These are phyloP conservation scores for Prorops nasuta DNA, from an alignment of 1,140 invertebrate genomes.

Conservation along the genomic window DNA sequence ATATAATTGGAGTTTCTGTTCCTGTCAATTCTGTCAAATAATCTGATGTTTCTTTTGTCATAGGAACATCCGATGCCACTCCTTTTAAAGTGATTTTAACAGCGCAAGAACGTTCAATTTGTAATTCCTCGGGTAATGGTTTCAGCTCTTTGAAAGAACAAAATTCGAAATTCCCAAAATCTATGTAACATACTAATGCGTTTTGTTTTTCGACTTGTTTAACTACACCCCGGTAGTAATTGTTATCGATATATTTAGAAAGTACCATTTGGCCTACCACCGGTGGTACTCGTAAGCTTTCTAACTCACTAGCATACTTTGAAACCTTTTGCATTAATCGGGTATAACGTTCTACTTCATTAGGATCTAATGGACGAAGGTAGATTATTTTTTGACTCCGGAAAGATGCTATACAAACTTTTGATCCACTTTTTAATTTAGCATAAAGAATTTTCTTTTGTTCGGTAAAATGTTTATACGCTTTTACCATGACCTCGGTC, in stretches of 20 bases:
- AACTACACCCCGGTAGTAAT: slow-evolving; percentile 46
- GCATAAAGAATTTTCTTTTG: slow-evolving; percentile 5
- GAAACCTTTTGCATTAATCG: slow-evolving; percentile 36
- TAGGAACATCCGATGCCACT: slow-evolving; percentile 27
- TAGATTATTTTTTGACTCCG: slow-evolving; percentile 28
- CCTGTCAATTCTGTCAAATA: slow-evolving; percentile 32
- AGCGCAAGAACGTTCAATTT: slow-evolving; percentile 25
- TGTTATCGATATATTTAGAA: slow-evolving; percentile 37
- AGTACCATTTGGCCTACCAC: slow-evolving; percentile 39
- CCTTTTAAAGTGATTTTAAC: slow-evolving; percentile 34
- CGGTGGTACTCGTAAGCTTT: slow-evolving; percentile 26
- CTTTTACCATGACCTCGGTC: neutral
- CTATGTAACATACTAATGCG: slow-evolving; percentile 35
- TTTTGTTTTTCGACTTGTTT: slow-evolving; percentile 24
- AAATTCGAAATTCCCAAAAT: slow-evolving; percentile 43
- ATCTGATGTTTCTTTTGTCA: slow-evolving; percentile 32
- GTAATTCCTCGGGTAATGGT: slow-evolving; percentile 31
- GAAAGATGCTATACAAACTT: slow-evolving; percentile 31
- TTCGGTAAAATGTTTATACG: neutral
- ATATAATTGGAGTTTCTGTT: slow-evolving; percentile 25
- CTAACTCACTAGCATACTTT: slow-evolving; percentile 31
- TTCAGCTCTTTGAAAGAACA: slow-evolving; percentile 26
- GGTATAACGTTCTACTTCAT: slow-evolving; percentile 26
- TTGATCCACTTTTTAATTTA: slow-evolving; percentile 25
- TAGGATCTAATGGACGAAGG: slow-evolving; percentile 25